phyloP scores from a whole-genome alignment of 2,113 vertebrate genomes.

The Galeopterus variegatus region DNA sequence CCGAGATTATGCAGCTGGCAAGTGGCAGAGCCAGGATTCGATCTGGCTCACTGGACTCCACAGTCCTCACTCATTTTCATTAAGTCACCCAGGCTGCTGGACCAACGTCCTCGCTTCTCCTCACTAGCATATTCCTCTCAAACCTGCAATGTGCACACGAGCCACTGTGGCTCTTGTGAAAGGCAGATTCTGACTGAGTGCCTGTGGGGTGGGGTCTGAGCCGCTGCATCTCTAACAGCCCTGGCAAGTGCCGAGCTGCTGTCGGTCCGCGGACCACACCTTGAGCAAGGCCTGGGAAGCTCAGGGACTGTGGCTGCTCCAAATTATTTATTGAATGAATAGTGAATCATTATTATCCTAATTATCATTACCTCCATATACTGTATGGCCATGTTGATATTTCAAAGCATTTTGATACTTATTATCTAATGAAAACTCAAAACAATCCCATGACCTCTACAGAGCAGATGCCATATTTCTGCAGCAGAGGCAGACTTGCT shows the following conservation, averaged over 20 bases:
- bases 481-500: background rate
- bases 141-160: background rate
- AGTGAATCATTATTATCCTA: background rate
- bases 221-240: background rate
- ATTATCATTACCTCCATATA: background rate
- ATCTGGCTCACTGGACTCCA: background rate
- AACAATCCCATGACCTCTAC: background rate
- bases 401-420: background rate
- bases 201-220: background rate
- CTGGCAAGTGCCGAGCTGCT: background rate
- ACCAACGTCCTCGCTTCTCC: background rate
- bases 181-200: background rate
- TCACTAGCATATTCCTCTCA: background rate
- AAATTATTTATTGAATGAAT: background rate
- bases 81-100: background rate
- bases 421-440: background rate
- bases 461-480: background rate
- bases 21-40: background rate
- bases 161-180: background rate
- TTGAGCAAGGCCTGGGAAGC: background rate
- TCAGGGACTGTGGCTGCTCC: background rate
- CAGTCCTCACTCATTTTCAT: background rate
- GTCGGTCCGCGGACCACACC: background rate
- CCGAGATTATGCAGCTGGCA: background rate
- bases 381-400: too few relatives aligned